Evolutionary conservation across 1,140 invertebrate species (phyloP).

Genomic region (Heliconius nattereri): DNA sequence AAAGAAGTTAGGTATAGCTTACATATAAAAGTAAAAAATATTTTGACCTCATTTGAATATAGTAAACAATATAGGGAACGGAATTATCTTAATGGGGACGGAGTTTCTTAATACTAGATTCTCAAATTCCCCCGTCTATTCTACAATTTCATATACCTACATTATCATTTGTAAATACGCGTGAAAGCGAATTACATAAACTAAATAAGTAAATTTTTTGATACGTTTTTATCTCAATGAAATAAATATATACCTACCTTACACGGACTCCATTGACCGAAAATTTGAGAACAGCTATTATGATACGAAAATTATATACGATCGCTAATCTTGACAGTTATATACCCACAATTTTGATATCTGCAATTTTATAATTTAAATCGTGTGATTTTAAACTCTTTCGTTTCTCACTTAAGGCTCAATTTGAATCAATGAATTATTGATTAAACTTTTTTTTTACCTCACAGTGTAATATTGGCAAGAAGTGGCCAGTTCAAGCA

Average conservation of each 20-base stretch:
- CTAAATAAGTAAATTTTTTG: background rate
- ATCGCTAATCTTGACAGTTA: slow-evolving; percentile 17
- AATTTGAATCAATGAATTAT: background rate
- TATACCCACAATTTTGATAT: slow-evolving; percentile 19
- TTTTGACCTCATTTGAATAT: no score
- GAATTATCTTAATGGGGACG: rapidly evolving
- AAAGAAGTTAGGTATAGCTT: no score
- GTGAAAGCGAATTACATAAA: background rate
- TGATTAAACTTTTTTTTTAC: background rate
- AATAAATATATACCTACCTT: background rate
- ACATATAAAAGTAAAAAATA: no score
- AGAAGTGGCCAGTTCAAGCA: background rate
- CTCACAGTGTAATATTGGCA: background rate
- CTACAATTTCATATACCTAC: background rate
- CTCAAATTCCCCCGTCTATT: no score
- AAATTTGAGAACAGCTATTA: slow-evolving; percentile 21
- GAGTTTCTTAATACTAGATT: no score
- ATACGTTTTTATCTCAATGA: background rate
- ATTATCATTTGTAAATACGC: background rate
- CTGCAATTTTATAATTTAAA: background rate
- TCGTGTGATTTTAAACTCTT: background rate
- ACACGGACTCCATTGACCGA: slow-evolving; percentile 13
- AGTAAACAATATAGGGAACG: no score
- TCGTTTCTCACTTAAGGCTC: background rate
- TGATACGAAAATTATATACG: slow-evolving; percentile 24